phyloP scores from a whole-genome alignment of 2,797 vertebrate genomes.

The Cynopterus sphinx region DNA sequence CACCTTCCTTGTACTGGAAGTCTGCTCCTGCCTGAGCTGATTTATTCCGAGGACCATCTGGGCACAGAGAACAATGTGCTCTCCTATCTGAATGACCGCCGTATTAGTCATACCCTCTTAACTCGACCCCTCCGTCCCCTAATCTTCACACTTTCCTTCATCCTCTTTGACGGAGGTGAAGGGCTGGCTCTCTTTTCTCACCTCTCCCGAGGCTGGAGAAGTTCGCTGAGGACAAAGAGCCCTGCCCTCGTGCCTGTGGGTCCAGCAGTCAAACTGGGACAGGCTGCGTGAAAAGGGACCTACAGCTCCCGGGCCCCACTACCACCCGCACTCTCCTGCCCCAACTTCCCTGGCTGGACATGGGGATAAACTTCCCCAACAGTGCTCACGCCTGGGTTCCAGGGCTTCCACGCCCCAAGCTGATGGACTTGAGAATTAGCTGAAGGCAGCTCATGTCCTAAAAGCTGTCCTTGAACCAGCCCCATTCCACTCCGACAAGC shows the following conservation, averaged over 20 bases:
- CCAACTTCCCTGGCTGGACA: neutral
- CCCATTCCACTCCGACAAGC: neutral
- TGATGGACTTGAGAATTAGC: neutral
- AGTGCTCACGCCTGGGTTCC: neutral
- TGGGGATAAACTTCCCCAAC: neutral
- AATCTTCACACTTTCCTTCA: slow-evolving; percentile 83
- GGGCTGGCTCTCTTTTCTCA: slow-evolving; percentile 80
- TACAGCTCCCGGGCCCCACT: too few relatives aligned
- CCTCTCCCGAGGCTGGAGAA: slow-evolving; percentile 83
- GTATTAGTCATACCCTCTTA: slow-evolving; percentile 92
- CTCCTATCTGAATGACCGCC: slow-evolving; percentile 73
- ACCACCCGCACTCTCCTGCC: neutral
- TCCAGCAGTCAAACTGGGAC: slow-evolving; percentile 50
- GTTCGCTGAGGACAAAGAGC: slow-evolving; percentile 88
- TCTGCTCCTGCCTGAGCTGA: slow-evolving; percentile 73
- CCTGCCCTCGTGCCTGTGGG: slow-evolving; percentile 76
- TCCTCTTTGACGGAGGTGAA: slow-evolving; percentile 83
- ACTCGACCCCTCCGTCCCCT: slow-evolving; percentile 83
- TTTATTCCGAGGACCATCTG: slow-evolving; percentile 92
- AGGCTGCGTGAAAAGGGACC: slow-evolving; percentile 34
- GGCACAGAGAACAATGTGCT: slow-evolving; percentile 88
- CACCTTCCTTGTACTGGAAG: slow-evolving; percentile 80
- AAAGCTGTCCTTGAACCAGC: neutral
- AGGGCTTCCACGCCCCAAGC: neutral
- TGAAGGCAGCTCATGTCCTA: neutral